Evolutionary conservation across 1,140 invertebrate species (phyloP).

Genomic region (Meloidogyne exigua): DNA sequence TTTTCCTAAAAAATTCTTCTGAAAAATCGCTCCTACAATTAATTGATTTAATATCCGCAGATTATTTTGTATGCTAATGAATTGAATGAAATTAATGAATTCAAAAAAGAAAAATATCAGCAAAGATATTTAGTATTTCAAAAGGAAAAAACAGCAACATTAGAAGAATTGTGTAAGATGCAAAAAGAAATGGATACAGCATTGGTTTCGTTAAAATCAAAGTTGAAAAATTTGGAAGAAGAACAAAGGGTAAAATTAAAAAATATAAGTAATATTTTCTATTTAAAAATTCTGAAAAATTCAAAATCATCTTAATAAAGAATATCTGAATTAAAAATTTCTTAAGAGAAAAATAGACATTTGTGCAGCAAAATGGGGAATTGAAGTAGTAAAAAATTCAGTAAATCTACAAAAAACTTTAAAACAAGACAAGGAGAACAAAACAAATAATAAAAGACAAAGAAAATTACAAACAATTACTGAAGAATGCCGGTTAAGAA

Average conservation of each 20-base stretch:
- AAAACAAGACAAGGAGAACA: not conserved
- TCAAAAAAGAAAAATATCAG: not conserved
- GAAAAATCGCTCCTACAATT: no score
- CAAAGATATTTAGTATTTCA: conserved; percentile 4
- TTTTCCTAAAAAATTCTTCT: no score
- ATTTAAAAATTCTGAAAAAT: no score
- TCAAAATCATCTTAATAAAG: no score
- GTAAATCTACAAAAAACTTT: not conserved
- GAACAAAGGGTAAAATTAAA: conserved; percentile 7
- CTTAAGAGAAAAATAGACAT: not conserved
- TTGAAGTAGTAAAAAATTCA: not conserved
- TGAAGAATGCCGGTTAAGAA: conserved; percentile 28
- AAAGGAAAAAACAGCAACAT: not conserved
- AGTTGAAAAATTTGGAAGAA: conserved; percentile 10
- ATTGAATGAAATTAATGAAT: not conserved
- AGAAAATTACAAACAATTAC: conserved; percentile 21
- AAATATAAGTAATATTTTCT: no score
- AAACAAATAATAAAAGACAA: not conserved
- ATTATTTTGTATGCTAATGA: not conserved
- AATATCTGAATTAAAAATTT: no score
- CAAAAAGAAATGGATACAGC: conserved; percentile 20
- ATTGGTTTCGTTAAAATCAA: not conserved
- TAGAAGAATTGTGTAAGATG: conserved; percentile 24
- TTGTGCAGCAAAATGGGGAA: not conserved
- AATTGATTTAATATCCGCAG: not conserved